Base-by-base conservation (phyloP, 2,888 invertebrate species). In the Notodonta ziczac region DNA sequence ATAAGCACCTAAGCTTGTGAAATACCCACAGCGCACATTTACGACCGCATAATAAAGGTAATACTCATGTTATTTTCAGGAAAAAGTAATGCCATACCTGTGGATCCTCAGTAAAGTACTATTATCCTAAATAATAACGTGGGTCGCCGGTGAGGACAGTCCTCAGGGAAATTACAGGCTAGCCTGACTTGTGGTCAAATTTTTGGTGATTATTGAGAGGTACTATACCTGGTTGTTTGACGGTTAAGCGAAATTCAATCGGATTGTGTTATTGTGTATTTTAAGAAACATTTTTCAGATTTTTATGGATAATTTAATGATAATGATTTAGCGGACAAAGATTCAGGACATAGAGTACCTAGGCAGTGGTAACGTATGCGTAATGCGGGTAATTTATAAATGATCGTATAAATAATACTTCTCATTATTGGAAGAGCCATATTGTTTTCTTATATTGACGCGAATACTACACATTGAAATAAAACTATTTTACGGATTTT, bases 51-150 rank as follows among this genome's bases (percentile, higher is more conserved):
- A 57, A 69, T 42, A 56, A 16, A 39, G 40, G 46, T 51, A 58
- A 58, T 58, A 63, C 62, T 62, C 57, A 61, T 56, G 65, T 67
- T 67, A 67, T 70, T 58, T 63, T 65, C 60, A 58, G 24, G 24
- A 57, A 57, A 73, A 74, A 69, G 58, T 65, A 58, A 54, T 65
- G 62, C 59, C 55, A 64, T 69, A 65, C 58, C 61, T 56, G 55
- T 56, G 57, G 35, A 35, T 35, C 5, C 35, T 58, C 64, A 58
- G 66, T 65, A 13, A 24, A 39, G 61, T 54, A 66, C 73, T 69
- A 83, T 84, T 83, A 83, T 72, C 78, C 75, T 81, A 82, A 87
- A 87, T 88, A 86, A 88, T 86, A 84, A 80, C 71, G 73, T 77
- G 70, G 73, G 70, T 67, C 65, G 70, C 76, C 69, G 69, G 64